Conservation (phyloP, 2,797 vertebrate genomes). For the Coilia nasus region DNA sequence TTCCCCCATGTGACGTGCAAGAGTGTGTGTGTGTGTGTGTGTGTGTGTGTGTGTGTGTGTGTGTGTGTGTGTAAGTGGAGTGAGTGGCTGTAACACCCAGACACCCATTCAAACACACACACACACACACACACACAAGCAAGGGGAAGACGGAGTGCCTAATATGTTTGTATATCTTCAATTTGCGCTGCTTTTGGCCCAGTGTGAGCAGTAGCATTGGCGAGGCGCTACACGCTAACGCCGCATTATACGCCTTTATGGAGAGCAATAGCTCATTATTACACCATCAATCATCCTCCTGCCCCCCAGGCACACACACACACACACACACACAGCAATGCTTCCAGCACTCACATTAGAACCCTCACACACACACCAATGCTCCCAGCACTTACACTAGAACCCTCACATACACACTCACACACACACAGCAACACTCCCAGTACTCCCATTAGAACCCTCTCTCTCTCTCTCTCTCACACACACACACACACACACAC, state of each 20-base stretch:
- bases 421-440: neutral
- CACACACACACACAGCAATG: no score
- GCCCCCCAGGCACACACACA: neutral
- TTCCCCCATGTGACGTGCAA: neutral
- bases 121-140: neutral
- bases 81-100: neutral
- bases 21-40: neutral
- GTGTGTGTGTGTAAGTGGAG: neutral
- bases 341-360: no score
- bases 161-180: constrained; percentile 48
- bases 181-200: constrained; percentile 44
- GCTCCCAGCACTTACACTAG: no score
- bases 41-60: neutral
- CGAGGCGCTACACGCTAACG: constrained; percentile 7
- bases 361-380: no score
- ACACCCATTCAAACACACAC: neutral
- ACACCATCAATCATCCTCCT: constrained; percentile 49
- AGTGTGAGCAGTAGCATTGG: constrained; percentile 28
- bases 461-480: no score
- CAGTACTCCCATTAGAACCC: neutral
- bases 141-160: constrained; percentile 38
- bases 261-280: constrained; percentile 51
- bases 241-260: constrained; percentile 29
- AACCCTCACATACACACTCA: no score
- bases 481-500: no score